A percentile compares a stretch with the other conserved stretches of the same genome.
Evolutionary conservation across 2,113 vertebrate genomes (phyloP).

Genomic region (Erpornis zantholeuca): DNA sequence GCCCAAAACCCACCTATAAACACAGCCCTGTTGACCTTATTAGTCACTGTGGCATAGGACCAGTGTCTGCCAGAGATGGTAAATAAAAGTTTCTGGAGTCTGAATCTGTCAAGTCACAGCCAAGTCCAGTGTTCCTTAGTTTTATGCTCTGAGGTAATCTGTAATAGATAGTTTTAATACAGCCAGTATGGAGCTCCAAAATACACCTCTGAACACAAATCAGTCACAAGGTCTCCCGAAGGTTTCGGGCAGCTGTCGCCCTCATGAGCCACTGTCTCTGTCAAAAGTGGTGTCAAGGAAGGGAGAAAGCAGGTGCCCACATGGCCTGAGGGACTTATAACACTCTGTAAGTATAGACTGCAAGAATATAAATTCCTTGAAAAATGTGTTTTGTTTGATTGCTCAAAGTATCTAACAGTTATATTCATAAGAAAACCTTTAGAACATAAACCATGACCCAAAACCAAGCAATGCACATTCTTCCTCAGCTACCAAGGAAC

Average conservation of each 20-base stretch:
- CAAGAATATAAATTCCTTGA: background rate
- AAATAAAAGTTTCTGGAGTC: background rate
- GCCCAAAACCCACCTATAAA: background rate
- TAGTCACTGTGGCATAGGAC: background rate
- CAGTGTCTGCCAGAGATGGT: background rate
- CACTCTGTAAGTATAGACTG: background rate
- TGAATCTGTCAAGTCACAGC: background rate
- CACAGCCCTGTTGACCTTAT: background rate
- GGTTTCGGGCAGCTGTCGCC: background rate
- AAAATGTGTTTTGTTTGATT: background rate
- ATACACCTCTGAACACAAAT: background rate
- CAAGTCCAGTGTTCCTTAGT: background rate
- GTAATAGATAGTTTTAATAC: background rate
- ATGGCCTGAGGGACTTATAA: background rate
- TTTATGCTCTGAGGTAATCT: background rate
- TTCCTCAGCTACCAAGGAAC: background rate
- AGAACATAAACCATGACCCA: background rate
- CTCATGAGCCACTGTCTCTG: background rate
- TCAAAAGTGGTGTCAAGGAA: background rate
- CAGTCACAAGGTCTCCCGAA: background rate
- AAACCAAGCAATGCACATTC: background rate
- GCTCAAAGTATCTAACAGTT: background rate
- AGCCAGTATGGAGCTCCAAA: background rate
- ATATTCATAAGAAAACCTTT: background rate
- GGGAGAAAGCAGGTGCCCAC: background rate